phyloP scores from a whole-genome alignment of 2,888 invertebrate species.

The Gortyna flavago region DNA sequence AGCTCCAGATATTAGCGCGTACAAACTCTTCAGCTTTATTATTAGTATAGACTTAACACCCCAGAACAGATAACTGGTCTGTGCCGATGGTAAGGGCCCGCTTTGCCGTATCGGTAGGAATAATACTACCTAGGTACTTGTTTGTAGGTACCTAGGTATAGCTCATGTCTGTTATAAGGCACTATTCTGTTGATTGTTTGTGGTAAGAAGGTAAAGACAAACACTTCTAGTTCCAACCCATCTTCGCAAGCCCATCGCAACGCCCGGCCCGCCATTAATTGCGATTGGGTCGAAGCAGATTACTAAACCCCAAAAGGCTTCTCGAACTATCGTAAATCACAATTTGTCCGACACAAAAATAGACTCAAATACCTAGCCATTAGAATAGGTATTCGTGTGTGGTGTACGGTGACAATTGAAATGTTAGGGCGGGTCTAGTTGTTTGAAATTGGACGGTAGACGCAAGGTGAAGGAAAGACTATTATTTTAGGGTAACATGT shows the following conservation, averaged over 20 bases:
- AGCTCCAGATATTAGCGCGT: no score
- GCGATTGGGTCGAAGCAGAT: constrained; percentile 86
- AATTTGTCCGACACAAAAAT: constrained; percentile 65
- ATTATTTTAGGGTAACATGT: constrained; percentile 82
- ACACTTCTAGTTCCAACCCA: constrained; percentile 64
- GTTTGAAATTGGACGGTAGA: constrained; percentile 75
- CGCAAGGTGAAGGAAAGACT: constrained; percentile 76
- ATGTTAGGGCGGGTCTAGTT: constrained; percentile 68
- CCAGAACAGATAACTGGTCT: no score
- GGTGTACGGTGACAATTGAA: constrained; percentile 77
- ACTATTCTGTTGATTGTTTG: not conserved
- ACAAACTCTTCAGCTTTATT: no score
- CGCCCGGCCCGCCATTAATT: constrained; percentile 85
- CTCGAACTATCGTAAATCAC: constrained; percentile 82
- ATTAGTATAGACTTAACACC: not conserved
- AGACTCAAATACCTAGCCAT: constrained; percentile 62
- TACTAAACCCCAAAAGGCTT: constrained; percentile 83
- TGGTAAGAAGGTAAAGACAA: constrained; percentile 22
- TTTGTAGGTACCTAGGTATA: not conserved
- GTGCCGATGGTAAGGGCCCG: not conserved
- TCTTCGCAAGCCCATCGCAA: constrained; percentile 72
- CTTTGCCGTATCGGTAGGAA: not conserved
- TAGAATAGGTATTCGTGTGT: constrained; percentile 72
- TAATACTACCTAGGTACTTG: not conserved
- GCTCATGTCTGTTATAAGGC: not conserved